Conservation (phyloP, 2,113 vertebrate genomes). For the Parus major region DNA sequence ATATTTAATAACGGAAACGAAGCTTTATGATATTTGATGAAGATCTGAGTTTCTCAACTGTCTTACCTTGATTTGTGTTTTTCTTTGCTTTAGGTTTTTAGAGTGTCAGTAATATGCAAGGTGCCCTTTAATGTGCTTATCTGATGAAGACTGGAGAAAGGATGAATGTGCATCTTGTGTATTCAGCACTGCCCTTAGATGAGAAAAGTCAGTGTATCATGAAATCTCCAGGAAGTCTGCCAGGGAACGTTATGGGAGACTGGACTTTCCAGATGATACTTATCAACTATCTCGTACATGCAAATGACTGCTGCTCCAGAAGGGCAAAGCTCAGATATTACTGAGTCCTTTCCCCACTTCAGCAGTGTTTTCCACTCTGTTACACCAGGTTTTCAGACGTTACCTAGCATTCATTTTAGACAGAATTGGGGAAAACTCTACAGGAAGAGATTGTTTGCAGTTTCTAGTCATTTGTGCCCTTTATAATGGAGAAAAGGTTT, state of each 20-base stretch:
- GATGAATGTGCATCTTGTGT: not conserved
- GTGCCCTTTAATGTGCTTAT: not conserved
- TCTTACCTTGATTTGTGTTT: not conserved
- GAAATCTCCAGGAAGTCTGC: not conserved
- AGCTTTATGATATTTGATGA: not conserved
- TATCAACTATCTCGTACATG: not conserved
- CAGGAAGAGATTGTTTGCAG: not conserved
- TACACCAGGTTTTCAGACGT: not conserved
- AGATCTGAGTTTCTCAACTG: not conserved
- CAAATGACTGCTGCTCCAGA: not conserved
- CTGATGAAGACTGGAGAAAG: not conserved
- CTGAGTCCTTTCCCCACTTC: not conserved
- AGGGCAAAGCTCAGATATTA: not conserved
- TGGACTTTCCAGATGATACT: not conserved
- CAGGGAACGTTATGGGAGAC: conserved; percentile 9
- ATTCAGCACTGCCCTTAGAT: not conserved
- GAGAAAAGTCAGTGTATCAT: not conserved
- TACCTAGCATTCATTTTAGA: not conserved
- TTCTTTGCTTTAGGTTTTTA: not conserved
- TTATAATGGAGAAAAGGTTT: not conserved
- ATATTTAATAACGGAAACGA: not conserved
- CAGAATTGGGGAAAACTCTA: not conserved
- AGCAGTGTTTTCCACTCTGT: not conserved
- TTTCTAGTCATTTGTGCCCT: not conserved
- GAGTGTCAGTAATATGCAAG: not conserved